A percentile compares a stretch with the other conserved stretches of the same genome.
Conservation (phyloP, 92 coral and sea anemone species). For the Ricordea florida region DNA sequence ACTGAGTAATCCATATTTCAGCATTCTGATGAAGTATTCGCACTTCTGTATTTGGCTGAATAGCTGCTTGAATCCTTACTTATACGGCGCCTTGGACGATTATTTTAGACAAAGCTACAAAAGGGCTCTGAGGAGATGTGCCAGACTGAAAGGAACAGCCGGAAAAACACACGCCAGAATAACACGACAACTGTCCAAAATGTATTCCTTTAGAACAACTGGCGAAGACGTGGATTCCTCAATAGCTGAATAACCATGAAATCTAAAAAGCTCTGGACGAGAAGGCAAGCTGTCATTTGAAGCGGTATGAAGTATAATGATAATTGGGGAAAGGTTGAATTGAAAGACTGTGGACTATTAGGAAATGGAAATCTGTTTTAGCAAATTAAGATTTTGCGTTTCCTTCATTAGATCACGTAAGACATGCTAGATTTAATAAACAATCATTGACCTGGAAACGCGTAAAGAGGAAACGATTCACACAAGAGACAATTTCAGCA, state of each 20-base stretch:
- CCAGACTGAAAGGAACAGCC: conserved; percentile 77
- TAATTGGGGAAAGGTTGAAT: too few relatives aligned
- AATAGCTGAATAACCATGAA: too few relatives aligned
- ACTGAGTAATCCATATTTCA: conserved; percentile 71
- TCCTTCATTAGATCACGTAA: too few relatives aligned
- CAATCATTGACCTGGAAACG: neutral
- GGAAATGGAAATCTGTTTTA: too few relatives aligned
- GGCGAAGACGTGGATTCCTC: too few relatives aligned
- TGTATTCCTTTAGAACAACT: conserved; percentile 58
- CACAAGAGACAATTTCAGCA: neutral
- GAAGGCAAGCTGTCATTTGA: neutral
- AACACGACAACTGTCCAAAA: conserved; percentile 60
- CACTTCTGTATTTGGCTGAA: conserved; percentile 93
- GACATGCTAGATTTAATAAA: too few relatives aligned
- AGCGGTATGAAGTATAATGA: too few relatives aligned
- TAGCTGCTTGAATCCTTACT: conserved; percentile 91
- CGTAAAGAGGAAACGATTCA: neutral
- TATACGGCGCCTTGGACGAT: conserved; percentile 94
- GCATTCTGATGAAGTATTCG: conserved; percentile 90
- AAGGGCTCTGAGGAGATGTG: conserved; percentile 73
- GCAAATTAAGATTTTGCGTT: too few relatives aligned
- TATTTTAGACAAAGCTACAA: conserved; percentile 81
- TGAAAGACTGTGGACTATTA: too few relatives aligned
- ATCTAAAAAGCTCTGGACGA: too few relatives aligned
- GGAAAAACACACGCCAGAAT: conserved; percentile 74